phyloP scores from a whole-genome alignment of 2,797 vertebrate species.

The Sebastes variabilis region DNA sequence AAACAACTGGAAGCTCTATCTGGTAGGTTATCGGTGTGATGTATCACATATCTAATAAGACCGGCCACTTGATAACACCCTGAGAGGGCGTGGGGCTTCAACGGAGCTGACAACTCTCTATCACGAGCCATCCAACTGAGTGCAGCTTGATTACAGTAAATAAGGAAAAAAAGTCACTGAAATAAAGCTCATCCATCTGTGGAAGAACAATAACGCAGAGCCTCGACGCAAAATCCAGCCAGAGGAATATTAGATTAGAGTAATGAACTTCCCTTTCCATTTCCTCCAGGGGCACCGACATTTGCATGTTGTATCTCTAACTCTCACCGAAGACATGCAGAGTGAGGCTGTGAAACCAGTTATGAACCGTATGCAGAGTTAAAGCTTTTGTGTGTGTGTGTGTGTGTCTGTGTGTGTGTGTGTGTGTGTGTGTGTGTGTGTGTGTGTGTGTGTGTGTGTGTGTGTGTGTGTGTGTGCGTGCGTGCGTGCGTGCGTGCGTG shows the following conservation, averaged over 20 bases:
- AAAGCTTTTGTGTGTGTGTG: neutral
- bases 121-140: slow-evolving; percentile 22
- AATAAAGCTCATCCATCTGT: slow-evolving; percentile 39
- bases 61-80: neutral
- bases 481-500: no score
- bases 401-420: neutral
- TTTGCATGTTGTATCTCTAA: slow-evolving; percentile 26
- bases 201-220: slow-evolving; percentile 28
- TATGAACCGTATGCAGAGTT: neutral
- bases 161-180: slow-evolving; percentile 11
- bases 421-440: neutral
- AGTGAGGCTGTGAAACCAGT: neutral
- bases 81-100: neutral
- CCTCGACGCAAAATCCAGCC: slow-evolving; percentile 5
- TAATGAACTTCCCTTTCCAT: slow-evolving; percentile 33
- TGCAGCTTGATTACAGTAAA: slow-evolving; percentile 50
- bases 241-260: slow-evolving; percentile 40
- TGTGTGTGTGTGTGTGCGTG: neutral
- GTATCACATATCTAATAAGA: slow-evolving; percentile 33
- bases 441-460: neutral
- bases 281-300: slow-evolving; percentile 17
- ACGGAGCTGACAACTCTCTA: slow-evolving; percentile 10
- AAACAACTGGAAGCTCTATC: slow-evolving; percentile 5
- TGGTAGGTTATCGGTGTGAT: neutral
- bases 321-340: neutral